A percentile compares a stretch with the other conserved stretches of the same genome.
Evolutionary conservation across 2,888 invertebrate species (phyloP).

Genomic region (Cactoblastis cactorum): DNA sequence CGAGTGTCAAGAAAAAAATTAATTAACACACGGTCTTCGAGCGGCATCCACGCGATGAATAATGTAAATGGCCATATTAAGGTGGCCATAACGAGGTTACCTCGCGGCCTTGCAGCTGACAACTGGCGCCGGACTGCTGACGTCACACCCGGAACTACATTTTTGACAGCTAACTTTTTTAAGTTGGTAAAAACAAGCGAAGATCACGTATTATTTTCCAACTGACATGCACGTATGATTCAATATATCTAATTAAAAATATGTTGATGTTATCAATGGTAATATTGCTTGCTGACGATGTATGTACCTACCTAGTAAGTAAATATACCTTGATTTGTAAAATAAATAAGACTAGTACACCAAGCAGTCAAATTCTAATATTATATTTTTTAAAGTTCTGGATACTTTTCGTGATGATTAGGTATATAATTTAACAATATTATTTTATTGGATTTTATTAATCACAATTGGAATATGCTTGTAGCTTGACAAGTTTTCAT

Average conservation of each 20-base stretch:
- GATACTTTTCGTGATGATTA: too few species aligned
- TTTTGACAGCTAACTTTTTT: background rate
- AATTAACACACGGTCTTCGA: constrained; percentile 18
- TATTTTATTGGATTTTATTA: too few species aligned
- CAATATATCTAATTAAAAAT: background rate
- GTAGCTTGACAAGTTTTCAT: too few species aligned
- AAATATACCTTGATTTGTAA: too few species aligned
- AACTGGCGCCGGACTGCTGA: constrained; percentile 34
- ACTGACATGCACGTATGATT: background rate
- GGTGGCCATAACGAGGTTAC: constrained; percentile 20
- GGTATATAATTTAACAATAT: too few species aligned
- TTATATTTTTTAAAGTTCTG: too few species aligned
- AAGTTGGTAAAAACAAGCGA: background rate
- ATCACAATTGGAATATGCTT: too few species aligned
- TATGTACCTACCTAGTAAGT: too few species aligned
- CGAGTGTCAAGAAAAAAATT: constrained; percentile 10
- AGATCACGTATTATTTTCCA: background rate
- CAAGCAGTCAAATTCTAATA: too few species aligned
- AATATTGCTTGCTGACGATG: too few species aligned
- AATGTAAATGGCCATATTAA: constrained; percentile 27
- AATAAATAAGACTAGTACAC: too few species aligned
- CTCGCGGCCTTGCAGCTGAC: constrained; percentile 38
- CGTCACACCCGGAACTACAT: constrained; percentile 37
- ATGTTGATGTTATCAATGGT: too few species aligned
- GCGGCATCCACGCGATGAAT: constrained; percentile 26